Base-by-base conservation (phyloP, 2,888 invertebrate species). In the Parthenolecanium corni region DNA sequence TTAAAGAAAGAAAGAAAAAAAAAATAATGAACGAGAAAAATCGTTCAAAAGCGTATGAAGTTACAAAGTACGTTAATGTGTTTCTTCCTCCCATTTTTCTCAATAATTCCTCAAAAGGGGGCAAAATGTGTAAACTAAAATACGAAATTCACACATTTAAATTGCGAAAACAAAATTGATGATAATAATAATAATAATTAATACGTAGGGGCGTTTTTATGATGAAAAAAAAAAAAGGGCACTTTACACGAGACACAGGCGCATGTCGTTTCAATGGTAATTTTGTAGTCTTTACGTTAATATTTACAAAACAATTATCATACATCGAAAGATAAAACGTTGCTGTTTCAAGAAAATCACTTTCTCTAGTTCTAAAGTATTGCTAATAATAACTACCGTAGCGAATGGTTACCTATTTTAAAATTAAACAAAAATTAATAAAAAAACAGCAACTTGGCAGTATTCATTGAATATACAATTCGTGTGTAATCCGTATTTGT, bases 361-460 rank as follows among this genome's bases (percentile, higher is more conserved):
- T 31, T 31, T 31, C 31, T 31, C 31, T 31, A 31, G 5, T 31
- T 6, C 31, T 31, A 31, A 31, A 31, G n/a, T 31, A 31, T 31
- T 31, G 31, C 31, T 31, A 31, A 9, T 31, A 31, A 31, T 31
- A 31, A 31, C 31, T 31, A 31, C 31, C 31, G 31, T 9, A 31
- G 31, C 9, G 9, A 31, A 31, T 31, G 31, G 31, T 31, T 31
- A 31, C 9, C 31, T 6, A 31, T 9, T 24, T n/a, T 20, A 53
- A 53, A 18, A 36, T 36, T 36, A 53, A 38, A 42, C 16, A 42
- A 36, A 16, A 47, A 61, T 11, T 21, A 40, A 38, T 16, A 20
- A 51, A 49, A 23, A 51, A 40, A 61, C 51, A 61, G 61, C 61
- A 51, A 46, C 38, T 16, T 49, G 61, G 61, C 61, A 61, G 61